Conservation (phyloP, 2,797 vertebrate genomes). For the Myotis vivesi region DNA sequence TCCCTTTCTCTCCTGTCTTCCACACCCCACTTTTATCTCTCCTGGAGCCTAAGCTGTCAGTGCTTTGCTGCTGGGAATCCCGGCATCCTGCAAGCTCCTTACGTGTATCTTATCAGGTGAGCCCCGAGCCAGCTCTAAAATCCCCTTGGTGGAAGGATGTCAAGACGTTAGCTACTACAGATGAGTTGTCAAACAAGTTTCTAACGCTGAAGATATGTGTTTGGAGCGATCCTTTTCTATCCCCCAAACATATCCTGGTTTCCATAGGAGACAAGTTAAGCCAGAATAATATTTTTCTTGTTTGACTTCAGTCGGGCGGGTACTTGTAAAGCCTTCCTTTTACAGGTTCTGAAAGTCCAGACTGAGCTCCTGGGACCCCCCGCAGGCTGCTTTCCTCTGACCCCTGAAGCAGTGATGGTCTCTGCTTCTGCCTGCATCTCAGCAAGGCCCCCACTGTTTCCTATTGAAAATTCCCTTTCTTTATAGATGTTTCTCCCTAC, state of each 20-base stretch:
- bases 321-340: neutral
- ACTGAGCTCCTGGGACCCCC: too few relatives aligned
- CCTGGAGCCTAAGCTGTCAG: neutral
- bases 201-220: neutral
- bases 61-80: neutral
- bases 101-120: neutral
- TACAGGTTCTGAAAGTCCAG: neutral
- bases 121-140: neutral
- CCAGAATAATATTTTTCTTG: neutral
- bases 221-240: neutral
- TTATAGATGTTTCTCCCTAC: neutral
- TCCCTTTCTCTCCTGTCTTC: neutral
- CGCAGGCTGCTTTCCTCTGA: neutral
- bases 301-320: neutral
- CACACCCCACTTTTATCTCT: neutral
- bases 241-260: neutral
- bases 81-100: neutral
- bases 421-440: neutral
- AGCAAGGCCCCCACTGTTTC: neutral
- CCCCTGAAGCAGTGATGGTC: neutral
- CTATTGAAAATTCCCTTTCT: neutral
- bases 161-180: neutral
- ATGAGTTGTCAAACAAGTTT: neutral
- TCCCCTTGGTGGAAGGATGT: neutral
- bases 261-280: neutral